Conservation (phyloP, 2,888 invertebrate genomes). For the Drosophila algonquin region DNA sequence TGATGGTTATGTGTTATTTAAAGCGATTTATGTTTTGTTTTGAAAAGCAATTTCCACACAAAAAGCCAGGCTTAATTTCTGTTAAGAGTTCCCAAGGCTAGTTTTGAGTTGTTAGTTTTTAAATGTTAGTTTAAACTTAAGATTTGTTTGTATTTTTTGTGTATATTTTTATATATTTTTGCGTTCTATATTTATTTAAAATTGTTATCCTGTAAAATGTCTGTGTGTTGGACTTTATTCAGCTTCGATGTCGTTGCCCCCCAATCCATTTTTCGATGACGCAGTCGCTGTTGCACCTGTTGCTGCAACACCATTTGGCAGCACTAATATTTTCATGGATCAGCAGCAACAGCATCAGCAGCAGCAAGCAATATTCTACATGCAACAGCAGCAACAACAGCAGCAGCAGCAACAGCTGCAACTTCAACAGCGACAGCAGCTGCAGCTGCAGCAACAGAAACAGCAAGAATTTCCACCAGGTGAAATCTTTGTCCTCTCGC, state of each 20-base stretch:
- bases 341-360: slow-evolving; percentile 33
- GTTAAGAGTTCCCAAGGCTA: not conserved
- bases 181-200: slow-evolving; percentile 23
- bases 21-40: not conserved
- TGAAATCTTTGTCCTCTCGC: slow-evolving; percentile 43
- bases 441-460: slow-evolving; percentile 32
- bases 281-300: slow-evolving; percentile 47
- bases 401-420: slow-evolving; percentile 51
- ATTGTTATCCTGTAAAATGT: slow-evolving; percentile 44
- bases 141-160: slow-evolving; percentile 7
- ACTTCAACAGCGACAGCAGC: slow-evolving; percentile 50
- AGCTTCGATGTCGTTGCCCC: slow-evolving; percentile 77
- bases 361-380: slow-evolving; percentile 48
- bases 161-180: slow-evolving; percentile 3
- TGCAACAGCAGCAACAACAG: slow-evolving; percentile 51
- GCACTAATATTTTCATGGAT: slow-evolving; percentile 49
- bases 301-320: slow-evolving; percentile 32
- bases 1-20: slow-evolving; percentile 1
- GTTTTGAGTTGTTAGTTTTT: slow-evolving; percentile 5
- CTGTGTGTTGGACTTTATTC: slow-evolving; percentile 52
- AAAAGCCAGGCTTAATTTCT: slow-evolving; percentile 3
- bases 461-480: slow-evolving; percentile 58
- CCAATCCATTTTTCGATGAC: slow-evolving; percentile 83
- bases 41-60: not conserved
- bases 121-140: slow-evolving; percentile 11